A percentile compares a stretch with the other conserved stretches of the same genome.
Evolutionary conservation across 2,797 vertebrate genomes (phyloP).

Genomic region (Florisuga fusca): DNA sequence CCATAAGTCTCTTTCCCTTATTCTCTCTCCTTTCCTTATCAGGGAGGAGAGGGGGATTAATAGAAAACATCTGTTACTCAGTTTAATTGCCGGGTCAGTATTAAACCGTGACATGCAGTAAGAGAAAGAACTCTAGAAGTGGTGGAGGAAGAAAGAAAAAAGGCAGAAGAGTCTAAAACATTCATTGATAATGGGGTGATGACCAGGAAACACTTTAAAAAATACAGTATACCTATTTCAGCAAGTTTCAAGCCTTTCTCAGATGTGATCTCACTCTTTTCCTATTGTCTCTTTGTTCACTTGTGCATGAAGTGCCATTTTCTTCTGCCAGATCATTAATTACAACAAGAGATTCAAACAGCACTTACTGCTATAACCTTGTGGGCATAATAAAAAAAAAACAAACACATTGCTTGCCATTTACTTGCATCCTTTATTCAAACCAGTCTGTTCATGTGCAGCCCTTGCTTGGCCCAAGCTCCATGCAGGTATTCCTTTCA

Average conservation of each 20-base stretch:
- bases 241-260: neutral
- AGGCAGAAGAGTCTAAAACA: neutral
- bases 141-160: neutral
- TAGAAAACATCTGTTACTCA: no score
- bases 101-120: no score
- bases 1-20: no score
- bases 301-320: neutral
- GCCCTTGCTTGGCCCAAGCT: neutral
- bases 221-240: neutral
- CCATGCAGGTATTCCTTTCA: accelerated
- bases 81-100: no score
- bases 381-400: accelerated
- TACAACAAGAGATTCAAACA: neutral
- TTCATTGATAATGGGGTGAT: accelerated
- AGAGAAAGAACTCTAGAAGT: neutral
- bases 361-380: accelerated
- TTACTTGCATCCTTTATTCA: accelerated
- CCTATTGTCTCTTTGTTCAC: neutral
- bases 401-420: accelerated
- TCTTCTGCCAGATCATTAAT: neutral
- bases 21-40: no score
- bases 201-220: neutral
- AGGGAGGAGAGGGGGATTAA: no score
- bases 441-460: neutral
- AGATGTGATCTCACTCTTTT: neutral